Conservation (phyloP, 2,888 invertebrate genomes). For the Elgonia sp. region DNA sequence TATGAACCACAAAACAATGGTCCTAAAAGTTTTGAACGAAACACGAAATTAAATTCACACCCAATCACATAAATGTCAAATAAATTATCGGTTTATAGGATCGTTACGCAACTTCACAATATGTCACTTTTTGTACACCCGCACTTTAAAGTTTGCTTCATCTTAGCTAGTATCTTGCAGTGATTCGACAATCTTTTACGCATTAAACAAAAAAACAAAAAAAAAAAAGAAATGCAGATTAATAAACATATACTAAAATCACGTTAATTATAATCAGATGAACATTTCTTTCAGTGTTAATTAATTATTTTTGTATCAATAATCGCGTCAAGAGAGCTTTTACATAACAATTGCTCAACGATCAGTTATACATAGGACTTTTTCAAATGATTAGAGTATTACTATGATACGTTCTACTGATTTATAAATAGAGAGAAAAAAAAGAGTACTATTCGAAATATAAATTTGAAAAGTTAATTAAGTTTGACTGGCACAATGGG, state of each 20-base stretch:
- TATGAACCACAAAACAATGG: too few relatives aligned
- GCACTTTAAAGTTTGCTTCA: not conserved
- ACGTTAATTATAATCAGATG: not conserved
- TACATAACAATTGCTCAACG: conserved; percentile 33
- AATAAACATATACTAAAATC: not conserved
- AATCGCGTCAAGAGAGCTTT: conserved; percentile 1
- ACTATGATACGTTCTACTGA: not conserved
- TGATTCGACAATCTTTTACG: not conserved
- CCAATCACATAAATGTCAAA: not conserved
- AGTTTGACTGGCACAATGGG: not conserved
- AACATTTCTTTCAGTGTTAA: not conserved
- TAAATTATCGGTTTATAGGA: not conserved
- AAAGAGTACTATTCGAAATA: not conserved
- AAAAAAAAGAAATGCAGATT: too few relatives aligned
- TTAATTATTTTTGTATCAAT: conserved; percentile 27
- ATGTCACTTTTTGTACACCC: not conserved
- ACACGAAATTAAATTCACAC: not conserved
- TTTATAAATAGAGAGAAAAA: conserved; percentile 8
- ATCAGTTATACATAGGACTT: not conserved
- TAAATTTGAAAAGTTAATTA: not conserved
- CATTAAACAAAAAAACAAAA: too few relatives aligned
- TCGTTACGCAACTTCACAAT: not conserved
- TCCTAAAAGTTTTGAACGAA: too few relatives aligned
- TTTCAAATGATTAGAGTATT: not conserved
- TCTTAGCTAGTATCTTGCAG: not conserved